These are phyloP conservation scores for Lagorchestes hirsutus DNA, from an alignment of 2,797 vertebrate species.

Conservation along the genomic window DNA sequence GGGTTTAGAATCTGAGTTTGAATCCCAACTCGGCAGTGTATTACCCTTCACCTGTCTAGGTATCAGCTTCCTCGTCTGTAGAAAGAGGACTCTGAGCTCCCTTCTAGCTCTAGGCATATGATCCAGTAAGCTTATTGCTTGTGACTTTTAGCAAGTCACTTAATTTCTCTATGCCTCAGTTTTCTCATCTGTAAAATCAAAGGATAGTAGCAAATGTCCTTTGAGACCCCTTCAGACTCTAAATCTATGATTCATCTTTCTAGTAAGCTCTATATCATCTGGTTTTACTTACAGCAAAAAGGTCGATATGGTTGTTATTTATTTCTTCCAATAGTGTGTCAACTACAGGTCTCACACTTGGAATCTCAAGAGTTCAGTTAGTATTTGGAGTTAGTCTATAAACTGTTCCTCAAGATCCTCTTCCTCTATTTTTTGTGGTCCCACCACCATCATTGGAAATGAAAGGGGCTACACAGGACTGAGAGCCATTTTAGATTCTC, in stretches of 20 bases:
- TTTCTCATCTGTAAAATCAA: slow-evolving; percentile 2
- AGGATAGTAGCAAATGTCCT: neutral
- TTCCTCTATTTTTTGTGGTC: neutral
- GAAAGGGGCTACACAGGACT: neutral
- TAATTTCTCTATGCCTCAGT: neutral
- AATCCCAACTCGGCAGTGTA: too few species aligned
- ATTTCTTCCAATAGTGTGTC: neutral
- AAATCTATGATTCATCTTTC: neutral
- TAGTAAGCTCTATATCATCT: neutral
- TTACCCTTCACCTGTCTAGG: neutral
- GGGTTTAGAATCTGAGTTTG: too few species aligned
- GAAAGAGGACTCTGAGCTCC: neutral
- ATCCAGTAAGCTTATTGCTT: neutral
- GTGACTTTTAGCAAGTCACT: neutral
- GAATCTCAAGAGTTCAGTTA: neutral
- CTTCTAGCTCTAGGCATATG: neutral
- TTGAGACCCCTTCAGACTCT: neutral
- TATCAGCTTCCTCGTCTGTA: slow-evolving; percentile 15
- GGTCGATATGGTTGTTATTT: neutral
- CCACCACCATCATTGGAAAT: neutral
- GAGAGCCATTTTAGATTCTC: neutral
- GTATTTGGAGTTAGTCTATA: neutral
- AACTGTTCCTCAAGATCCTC: neutral
- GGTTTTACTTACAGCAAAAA: neutral
- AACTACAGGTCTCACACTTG: neutral